Percentiles rank a stretch among this genome's conserved stretches.
phyloP scores from a whole-genome alignment of 2,113 vertebrate species.

The Nettapus auritus region DNA sequence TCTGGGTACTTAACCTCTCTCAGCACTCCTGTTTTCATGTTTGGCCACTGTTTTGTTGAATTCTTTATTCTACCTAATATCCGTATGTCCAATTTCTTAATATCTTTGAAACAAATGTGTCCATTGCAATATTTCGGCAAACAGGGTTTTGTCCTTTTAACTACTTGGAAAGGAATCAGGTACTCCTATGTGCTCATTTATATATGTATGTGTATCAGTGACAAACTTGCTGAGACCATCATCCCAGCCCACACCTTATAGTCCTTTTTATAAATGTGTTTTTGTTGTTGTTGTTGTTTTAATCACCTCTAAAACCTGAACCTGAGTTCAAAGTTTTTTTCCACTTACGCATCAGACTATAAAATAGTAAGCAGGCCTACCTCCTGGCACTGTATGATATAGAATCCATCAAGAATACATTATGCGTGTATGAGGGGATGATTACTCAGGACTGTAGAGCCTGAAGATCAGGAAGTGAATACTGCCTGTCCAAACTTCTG shows the following conservation, averaged over 20 bases:
- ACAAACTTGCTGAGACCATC: neutral
- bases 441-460: neutral
- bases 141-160: neutral
- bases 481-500: neutral
- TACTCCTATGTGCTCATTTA: neutral
- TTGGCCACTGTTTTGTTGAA: neutral
- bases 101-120: neutral
- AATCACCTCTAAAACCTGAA: too few species aligned
- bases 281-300: too few species aligned
- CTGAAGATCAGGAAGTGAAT: neutral
- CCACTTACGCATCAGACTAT: neutral
- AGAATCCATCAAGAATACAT: neutral
- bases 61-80: neutral
- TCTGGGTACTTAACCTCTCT: neutral
- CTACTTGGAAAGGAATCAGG: neutral
- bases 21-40: neutral
- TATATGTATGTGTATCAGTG: fast-evolving
- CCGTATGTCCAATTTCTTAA: neutral
- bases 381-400: neutral
- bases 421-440: neutral
- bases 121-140: fast-evolving
- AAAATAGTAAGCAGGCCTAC: neutral
- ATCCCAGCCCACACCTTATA: neutral
- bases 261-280: too few species aligned
- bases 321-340: neutral